Percentiles rank a stretch among this genome's conserved stretches.
Conservation (phyloP, 2,888 invertebrate genomes). For the Scaptomyza reducta region DNA sequence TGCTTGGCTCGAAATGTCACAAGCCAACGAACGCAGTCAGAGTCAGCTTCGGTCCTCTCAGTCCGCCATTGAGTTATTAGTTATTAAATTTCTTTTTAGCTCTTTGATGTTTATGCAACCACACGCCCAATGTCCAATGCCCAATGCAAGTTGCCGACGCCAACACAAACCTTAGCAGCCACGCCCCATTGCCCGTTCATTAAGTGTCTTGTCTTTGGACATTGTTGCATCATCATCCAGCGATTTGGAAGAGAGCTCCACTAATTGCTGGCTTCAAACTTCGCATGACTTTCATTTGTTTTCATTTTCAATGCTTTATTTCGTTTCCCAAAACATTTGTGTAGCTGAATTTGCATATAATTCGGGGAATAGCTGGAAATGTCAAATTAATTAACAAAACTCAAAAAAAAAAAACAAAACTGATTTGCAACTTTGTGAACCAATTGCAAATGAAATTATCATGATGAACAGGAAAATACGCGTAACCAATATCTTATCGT, state of each 20-base stretch:
- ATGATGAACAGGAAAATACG: background rate
- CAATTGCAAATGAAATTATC: conserved; percentile 15
- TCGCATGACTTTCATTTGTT: conserved; percentile 49
- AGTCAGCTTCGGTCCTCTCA: conserved; percentile 13
- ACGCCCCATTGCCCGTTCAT: conserved; percentile 50
- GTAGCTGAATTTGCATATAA: conserved; percentile 44
- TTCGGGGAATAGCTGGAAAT: conserved; percentile 11
- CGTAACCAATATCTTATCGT: background rate
- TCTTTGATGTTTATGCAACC: conserved; percentile 45
- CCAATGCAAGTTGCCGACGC: too few species aligned
- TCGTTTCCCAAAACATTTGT: conserved; percentile 20
- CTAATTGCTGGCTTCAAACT: conserved; percentile 49
- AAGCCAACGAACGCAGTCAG: conserved; percentile 66
- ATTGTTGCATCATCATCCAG: conserved; percentile 40
- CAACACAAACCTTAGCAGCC: background rate
- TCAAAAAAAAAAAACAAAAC: background rate
- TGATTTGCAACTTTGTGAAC: conserved; percentile 15
- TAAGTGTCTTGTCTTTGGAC: conserved; percentile 29
- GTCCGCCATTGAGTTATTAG: conserved; percentile 65
- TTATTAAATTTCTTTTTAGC: conserved; percentile 64
- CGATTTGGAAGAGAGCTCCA: conserved; percentile 20
- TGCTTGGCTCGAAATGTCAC: conserved; percentile 72
- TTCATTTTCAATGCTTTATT: conserved; percentile 26
- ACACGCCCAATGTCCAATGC: conserved; percentile 2
- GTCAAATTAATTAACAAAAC: conserved; percentile 48